A percentile compares a stretch with the other conserved stretches of the same genome.
Conservation (phyloP, 2,113 vertebrate genomes). For the Syngnathus scovelli region DNA sequence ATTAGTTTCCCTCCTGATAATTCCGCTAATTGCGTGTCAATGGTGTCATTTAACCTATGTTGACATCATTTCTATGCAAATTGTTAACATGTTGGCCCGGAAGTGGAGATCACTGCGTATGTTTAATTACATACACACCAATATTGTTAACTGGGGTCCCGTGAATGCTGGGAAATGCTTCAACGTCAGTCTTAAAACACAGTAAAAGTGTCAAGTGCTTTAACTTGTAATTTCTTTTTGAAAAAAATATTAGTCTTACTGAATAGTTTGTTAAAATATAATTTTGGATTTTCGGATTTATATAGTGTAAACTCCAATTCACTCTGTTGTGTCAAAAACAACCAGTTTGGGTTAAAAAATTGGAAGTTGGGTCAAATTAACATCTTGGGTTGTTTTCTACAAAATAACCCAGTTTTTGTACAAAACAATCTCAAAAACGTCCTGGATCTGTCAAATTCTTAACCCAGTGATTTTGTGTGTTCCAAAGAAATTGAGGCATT, state of each 20-base stretch:
- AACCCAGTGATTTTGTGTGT: no score
- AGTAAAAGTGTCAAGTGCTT: not conserved
- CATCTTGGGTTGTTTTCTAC: no score
- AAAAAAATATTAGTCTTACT: not conserved
- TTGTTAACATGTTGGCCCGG: conserved; percentile 30
- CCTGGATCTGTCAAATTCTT: no score
- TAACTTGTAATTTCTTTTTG: not conserved
- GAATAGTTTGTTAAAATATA: not conserved
- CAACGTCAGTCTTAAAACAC: not conserved
- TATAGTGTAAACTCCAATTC: no score
- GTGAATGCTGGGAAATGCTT: not conserved
- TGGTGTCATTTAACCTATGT: conserved; percentile 58
- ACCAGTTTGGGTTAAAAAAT: no score
- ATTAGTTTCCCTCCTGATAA: conserved; percentile 49
- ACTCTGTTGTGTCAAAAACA: no score
- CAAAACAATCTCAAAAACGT: no score
- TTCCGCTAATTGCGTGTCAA: conserved; percentile 65
- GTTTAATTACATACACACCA: not conserved
- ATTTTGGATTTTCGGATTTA: no score
- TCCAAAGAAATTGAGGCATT: no score
- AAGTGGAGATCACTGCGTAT: conserved; percentile 6
- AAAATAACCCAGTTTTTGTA: no score
- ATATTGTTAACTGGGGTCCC: not conserved
- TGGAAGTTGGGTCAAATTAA: no score
- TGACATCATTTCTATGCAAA: conserved; percentile 68